Evolutionary conservation across 1,140 invertebrate species (phyloP).

Genomic region (Apis laboriosa): DNA sequence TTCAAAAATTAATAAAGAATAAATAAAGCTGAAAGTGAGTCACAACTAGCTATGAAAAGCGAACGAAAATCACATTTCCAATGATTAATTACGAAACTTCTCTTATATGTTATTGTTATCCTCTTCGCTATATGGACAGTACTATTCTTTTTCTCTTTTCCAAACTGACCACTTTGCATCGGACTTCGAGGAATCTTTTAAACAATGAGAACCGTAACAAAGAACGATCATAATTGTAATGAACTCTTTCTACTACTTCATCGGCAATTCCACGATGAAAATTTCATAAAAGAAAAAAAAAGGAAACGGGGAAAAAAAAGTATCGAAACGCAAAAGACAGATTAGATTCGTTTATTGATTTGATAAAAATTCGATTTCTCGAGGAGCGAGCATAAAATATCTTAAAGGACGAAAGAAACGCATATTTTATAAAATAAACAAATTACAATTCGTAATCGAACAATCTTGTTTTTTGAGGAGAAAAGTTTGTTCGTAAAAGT

Average conservation of each 20-base stretch:
- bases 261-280: neutral
- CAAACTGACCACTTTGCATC: neutral
- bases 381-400: no score
- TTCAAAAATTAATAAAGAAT: no score
- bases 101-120: no score
- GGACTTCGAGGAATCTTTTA: slow-evolving; percentile 1
- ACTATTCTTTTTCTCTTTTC: neutral
- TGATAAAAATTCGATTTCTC: slow-evolving; percentile 10
- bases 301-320: neutral
- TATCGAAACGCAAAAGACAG: neutral
- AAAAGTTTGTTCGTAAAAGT: slow-evolving; percentile 4
- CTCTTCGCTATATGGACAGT: neutral
- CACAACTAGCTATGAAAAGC: neutral
- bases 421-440: neutral
- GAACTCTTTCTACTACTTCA: neutral
- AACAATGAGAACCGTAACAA: no score
- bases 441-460: slow-evolving; percentile 3
- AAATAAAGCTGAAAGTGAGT: slow-evolving; percentile 1
- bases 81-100: neutral
- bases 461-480: neutral
- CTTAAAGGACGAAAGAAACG: no score
- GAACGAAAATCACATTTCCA: neutral
- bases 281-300: neutral
- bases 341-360: neutral
- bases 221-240: neutral